phyloP scores from a whole-genome alignment of 2,888 invertebrate species.

The Meta bourneti region DNA sequence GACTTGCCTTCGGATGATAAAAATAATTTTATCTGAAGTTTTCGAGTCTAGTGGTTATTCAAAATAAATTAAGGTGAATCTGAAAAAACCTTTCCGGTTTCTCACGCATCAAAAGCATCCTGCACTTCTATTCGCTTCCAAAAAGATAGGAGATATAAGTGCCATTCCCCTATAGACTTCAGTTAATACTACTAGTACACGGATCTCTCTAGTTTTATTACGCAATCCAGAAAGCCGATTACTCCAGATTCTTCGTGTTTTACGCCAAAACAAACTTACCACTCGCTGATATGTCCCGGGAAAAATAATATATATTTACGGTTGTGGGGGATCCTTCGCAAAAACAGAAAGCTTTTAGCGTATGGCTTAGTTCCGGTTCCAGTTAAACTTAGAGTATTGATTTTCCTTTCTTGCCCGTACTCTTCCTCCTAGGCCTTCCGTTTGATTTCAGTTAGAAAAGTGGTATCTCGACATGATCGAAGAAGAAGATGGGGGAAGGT shows the following conservation, averaged over 20 bases:
- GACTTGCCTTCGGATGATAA: no score
- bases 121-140: not conserved
- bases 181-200: constrained; percentile 17
- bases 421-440: not conserved
- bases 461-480: constrained; percentile 10
- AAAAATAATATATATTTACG: not conserved
- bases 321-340: not conserved
- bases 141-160: not conserved
- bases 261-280: constrained; percentile 30
- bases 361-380: constrained; percentile 48
- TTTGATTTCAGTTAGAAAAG: constrained; percentile 53
- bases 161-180: not conserved
- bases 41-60: no score
- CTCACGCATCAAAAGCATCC: no score
- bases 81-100: no score
- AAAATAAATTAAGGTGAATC: no score
- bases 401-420: constrained; percentile 28
- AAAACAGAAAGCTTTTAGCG: constrained; percentile 62
- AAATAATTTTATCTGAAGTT: no score
- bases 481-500: not conserved
- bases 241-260: constrained; percentile 4
- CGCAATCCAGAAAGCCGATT: constrained; percentile 31
- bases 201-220: constrained; percentile 19
- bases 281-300: constrained; percentile 17
- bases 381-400: constrained; percentile 49